These are phyloP conservation scores for Capromys pilorides DNA, from an alignment of 2,797 vertebrate species.

Conservation along the genomic window DNA sequence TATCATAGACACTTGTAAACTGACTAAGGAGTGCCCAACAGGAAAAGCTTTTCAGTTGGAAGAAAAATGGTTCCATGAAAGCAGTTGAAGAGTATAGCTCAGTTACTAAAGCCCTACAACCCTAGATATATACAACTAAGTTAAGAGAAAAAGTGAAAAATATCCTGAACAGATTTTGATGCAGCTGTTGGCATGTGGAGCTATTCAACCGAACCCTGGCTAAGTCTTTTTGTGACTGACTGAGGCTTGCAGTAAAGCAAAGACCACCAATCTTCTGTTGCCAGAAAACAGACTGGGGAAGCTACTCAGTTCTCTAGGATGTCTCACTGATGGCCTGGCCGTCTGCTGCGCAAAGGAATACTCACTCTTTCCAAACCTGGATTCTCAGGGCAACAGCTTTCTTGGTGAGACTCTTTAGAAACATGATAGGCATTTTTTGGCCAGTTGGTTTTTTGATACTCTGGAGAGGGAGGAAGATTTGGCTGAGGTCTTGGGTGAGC, in stretches of 20 bases:
- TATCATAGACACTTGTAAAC: conserved; percentile 16
- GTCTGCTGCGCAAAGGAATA: conserved; percentile 90
- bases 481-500: conserved; percentile 90
- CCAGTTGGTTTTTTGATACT: conserved; percentile 88
- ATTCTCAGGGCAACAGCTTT: conserved; percentile 91
- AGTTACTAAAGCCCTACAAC: not conserved
- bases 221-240: not conserved
- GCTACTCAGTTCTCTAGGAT: not conserved
- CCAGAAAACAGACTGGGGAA: not conserved
- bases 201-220: not conserved
- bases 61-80: not conserved
- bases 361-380: conserved; percentile 88
- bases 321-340: not conserved
- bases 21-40: not conserved
- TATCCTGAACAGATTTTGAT: not conserved
- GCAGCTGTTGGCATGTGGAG: not conserved
- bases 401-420: conserved; percentile 91
- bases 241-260: not conserved
- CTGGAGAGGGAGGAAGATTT: conserved; percentile 85
- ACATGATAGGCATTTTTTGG: conserved; percentile 76
- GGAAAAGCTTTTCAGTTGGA: not conserved
- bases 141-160: not conserved
- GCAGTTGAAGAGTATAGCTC: not conserved
- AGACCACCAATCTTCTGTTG: not conserved
- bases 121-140: not conserved